A percentile compares a stretch with the other conserved stretches of the same genome.
Conservation (phyloP, 2,113 vertebrate genomes). For the Sphaerodactylus townsendi region DNA sequence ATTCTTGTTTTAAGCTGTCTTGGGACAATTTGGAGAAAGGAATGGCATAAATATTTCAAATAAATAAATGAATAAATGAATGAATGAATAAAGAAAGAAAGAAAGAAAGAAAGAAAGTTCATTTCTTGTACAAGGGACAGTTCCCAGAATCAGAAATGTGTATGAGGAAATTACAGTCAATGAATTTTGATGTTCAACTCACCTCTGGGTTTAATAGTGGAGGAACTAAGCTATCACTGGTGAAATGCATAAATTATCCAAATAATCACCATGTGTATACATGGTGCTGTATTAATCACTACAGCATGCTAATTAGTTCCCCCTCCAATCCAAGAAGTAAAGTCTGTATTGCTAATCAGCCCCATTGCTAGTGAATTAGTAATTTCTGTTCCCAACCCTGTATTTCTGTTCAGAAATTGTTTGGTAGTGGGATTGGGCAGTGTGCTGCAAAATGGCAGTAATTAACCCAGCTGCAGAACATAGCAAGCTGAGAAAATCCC, state of each 20-base stretch:
- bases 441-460: not conserved
- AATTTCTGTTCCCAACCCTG: not conserved
- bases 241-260: not conserved
- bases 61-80: not conserved
- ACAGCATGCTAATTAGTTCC: not conserved
- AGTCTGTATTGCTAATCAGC: not conserved
- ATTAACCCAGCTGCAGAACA: conserved; percentile 53
- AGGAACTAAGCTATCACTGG: rapidly evolving
- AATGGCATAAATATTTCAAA: too few species aligned
- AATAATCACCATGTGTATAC: not conserved
- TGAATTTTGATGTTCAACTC: not conserved
- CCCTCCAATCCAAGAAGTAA: not conserved
- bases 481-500: conserved; percentile 14
- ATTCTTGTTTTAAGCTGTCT: too few species aligned
- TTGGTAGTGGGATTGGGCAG: conserved; percentile 41
- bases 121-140: not conserved
- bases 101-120: too few species aligned
- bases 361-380: not conserved
- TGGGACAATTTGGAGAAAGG: too few species aligned
- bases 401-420: conserved; percentile 28
- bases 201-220: rapidly evolving
- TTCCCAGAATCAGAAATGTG: not conserved
- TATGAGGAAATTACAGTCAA: not conserved
- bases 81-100: too few species aligned
- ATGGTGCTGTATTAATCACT: not conserved